A percentile compares a stretch with the other conserved stretches of the same genome.
Conservation (phyloP, 2,113 vertebrate species). For the Prinia subflava region DNA sequence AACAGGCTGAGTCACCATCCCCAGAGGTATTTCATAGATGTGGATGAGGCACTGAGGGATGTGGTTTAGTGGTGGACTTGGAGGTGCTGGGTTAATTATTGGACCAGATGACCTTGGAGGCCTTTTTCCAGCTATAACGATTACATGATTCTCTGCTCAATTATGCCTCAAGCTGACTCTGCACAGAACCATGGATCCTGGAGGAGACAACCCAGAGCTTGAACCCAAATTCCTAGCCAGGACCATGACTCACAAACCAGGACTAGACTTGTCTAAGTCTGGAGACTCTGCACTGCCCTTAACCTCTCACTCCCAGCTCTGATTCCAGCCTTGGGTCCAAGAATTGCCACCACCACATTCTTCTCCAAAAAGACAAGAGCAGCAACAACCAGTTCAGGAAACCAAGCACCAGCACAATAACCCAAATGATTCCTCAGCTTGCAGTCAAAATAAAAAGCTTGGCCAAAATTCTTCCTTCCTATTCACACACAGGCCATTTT, state of each 20-base stretch:
- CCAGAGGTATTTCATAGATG: not conserved
- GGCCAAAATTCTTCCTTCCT: not conserved
- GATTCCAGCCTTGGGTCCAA: not conserved
- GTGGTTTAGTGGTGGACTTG: not conserved
- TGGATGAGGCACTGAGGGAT: not conserved
- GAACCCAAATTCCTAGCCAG: not conserved
- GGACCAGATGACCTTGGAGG: not conserved
- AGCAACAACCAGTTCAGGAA: not conserved
- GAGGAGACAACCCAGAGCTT: not conserved
- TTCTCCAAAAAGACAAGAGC: not conserved
- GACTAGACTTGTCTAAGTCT: not conserved
- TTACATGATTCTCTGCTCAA: not conserved
- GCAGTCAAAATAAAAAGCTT: not conserved
- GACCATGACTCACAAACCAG: not conserved
- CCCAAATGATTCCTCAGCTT: not conserved
- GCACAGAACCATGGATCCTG: not conserved
- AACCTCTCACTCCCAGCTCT: not conserved
- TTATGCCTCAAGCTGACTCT: not conserved
- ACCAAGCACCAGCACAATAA: not conserved
- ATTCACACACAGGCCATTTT: not conserved
- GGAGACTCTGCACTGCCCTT: not conserved
- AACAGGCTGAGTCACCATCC: not conserved
- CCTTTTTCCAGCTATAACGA: not conserved
- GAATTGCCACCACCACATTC: not conserved
- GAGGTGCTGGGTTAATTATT: not conserved